Percentiles rank a stretch among this genome's conserved stretches.
Conservation (phyloP, 2,113 vertebrate genomes). For the Emberiza fucata region DNA sequence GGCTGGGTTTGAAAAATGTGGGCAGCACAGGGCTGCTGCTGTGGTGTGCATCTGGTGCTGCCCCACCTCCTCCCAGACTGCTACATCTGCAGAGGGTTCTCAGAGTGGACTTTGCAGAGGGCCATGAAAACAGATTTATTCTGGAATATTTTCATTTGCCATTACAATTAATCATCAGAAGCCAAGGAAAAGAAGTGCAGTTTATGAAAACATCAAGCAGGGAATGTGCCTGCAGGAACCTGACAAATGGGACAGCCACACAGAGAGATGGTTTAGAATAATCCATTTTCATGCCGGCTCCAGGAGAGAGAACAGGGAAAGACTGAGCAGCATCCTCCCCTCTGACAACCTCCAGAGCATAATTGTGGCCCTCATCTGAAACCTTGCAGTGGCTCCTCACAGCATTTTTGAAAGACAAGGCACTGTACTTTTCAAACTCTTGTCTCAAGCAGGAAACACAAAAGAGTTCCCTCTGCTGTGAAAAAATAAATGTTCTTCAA, state of each 20-base stretch:
- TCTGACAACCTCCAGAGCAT: background rate
- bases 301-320: background rate
- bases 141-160: constrained; percentile 15
- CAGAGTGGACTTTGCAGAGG: background rate
- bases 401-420: background rate
- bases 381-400: background rate
- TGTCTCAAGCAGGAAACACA: background rate
- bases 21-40: background rate
- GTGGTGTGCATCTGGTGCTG: background rate
- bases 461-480: background rate
- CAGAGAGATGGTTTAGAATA: constrained; percentile 5
- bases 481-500: background rate
- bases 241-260: constrained; percentile 39
- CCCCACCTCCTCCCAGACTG: background rate
- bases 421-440: background rate
- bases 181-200: background rate
- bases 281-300: constrained; percentile 33
- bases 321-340: background rate
- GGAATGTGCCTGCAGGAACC: constrained; percentile 7
- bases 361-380: background rate
- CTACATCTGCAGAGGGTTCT: background rate
- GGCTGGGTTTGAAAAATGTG: background rate
- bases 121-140: background rate
- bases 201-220: constrained; percentile 43
- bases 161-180: constrained; percentile 31